Percentiles rank a stretch among this genome's conserved stretches.
phyloP scores from a whole-genome alignment of 2,113 vertebrate genomes.

The Shinisaurus crocodilurus region DNA sequence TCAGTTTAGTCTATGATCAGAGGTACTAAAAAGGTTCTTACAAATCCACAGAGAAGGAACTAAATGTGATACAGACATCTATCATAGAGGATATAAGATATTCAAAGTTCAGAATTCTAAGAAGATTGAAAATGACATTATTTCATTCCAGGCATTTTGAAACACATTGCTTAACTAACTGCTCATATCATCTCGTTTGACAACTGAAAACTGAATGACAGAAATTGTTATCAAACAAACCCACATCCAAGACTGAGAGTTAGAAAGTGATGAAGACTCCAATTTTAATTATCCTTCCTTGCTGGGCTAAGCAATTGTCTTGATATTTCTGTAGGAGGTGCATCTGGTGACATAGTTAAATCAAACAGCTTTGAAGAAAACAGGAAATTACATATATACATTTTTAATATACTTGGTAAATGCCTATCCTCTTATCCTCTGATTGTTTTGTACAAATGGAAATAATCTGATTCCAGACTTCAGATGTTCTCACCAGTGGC shows the following conservation, averaged over 20 bases:
- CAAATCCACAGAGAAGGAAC: neutral
- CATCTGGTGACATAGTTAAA: conserved; percentile 20
- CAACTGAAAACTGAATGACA: conserved; percentile 1
- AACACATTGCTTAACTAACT: neutral
- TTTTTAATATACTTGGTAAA: neutral
- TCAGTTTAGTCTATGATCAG: neutral
- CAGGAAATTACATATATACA: conserved; percentile 20
- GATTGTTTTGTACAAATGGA: conserved; percentile 27
- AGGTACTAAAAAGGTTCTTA: neutral
- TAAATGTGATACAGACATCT: conserved; percentile 3
- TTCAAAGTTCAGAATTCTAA: conserved; percentile 16
- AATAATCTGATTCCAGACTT: conserved; percentile 27
- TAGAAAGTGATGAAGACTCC: neutral
- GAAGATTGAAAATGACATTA: neutral
- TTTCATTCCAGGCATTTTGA: neutral
- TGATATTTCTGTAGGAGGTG: neutral
- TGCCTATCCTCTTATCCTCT: conserved; percentile 2
- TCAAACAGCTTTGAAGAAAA: conserved; percentile 16
- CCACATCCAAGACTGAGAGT: neutral
- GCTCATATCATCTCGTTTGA: neutral
- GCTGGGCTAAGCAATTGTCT: neutral
- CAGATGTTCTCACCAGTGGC: neutral
- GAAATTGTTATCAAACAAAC: conserved; percentile 10
- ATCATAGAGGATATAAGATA: neutral
- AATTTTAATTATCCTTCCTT: conserved; percentile 1